Evolutionary conservation across 2,888 invertebrate species (phyloP).

Genomic region (Heliconius cydno): DNA sequence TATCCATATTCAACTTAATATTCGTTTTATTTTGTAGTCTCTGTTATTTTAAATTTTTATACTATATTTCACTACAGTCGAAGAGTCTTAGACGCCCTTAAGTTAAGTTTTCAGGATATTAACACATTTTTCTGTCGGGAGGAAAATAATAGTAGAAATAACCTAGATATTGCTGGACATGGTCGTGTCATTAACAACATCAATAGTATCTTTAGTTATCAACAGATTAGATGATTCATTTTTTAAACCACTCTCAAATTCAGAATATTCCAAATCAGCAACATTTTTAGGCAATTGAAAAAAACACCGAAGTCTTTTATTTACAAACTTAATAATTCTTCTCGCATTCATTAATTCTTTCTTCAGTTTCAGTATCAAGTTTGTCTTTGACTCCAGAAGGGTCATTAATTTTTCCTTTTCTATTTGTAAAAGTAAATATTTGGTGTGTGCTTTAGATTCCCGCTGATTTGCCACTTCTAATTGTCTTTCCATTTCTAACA

Average conservation of each 20-base stretch:
- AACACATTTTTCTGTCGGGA: no score
- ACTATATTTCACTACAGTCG: not conserved
- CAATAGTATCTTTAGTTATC: not conserved
- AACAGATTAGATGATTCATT: conserved; percentile 45
- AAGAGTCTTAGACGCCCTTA: no score
- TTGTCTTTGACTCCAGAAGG: conserved; percentile 63
- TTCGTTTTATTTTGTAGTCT: not conserved
- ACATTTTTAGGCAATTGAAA: conserved; percentile 51
- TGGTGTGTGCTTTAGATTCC: conserved; percentile 61
- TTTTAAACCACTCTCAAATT: conserved; percentile 62
- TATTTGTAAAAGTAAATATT: conserved; percentile 60
- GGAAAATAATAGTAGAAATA: not conserved
- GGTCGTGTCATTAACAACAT: conserved; percentile 57
- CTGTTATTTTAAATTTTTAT: not conserved
- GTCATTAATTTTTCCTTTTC: conserved; percentile 71
- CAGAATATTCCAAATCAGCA: conserved; percentile 61
- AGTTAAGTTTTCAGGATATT: no score
- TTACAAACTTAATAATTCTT: conserved; percentile 61
- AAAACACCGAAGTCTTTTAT: conserved; percentile 58
- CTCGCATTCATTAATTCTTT: conserved; percentile 65
- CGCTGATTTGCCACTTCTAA: conserved; percentile 58
- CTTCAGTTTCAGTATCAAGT: conserved; percentile 60
- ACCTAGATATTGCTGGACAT: conserved; percentile 45
- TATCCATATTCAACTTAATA: not conserved
- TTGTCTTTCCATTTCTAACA: conserved; percentile 66